These are phyloP conservation scores for Crematogaster levior DNA, from an alignment of 2,888 invertebrate genomes.

Conservation along the genomic window DNA sequence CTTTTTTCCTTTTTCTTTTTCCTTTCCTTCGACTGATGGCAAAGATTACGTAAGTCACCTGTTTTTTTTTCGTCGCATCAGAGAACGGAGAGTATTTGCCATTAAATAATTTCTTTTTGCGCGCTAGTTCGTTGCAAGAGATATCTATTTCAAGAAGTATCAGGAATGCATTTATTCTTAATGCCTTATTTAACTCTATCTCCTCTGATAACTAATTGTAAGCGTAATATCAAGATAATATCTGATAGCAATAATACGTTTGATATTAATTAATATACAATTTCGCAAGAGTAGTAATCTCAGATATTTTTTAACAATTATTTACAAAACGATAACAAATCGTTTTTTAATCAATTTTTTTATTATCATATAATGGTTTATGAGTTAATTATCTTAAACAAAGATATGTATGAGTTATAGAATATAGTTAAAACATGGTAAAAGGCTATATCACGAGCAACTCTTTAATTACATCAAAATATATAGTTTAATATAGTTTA, in stretches of 20 bases:
- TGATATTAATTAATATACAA: constrained; percentile 16
- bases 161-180: background rate
- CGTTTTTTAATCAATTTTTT: background rate
- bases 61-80: constrained; percentile 4
- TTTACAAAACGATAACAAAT: no score
- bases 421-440: no score
- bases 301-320: background rate
- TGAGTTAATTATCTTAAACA: no score
- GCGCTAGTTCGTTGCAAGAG: background rate
- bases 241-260: constrained; percentile 2
- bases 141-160: background rate
- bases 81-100: constrained; percentile 8
- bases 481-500: no score
- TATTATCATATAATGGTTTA: constrained; percentile 6
- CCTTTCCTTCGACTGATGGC: constrained; percentile 13
- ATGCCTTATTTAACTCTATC: background rate
- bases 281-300: background rate
- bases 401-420: no score
- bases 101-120: constrained; percentile 7
- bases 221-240: background rate
- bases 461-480: background rate
- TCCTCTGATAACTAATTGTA: background rate
- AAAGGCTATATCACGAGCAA: no score
- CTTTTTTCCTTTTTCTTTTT: constrained; percentile 21
- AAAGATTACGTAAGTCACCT: constrained; percentile 39